phyloP scores from a whole-genome alignment of 2,888 invertebrate genomes.

The Melipona beecheii region DNA sequence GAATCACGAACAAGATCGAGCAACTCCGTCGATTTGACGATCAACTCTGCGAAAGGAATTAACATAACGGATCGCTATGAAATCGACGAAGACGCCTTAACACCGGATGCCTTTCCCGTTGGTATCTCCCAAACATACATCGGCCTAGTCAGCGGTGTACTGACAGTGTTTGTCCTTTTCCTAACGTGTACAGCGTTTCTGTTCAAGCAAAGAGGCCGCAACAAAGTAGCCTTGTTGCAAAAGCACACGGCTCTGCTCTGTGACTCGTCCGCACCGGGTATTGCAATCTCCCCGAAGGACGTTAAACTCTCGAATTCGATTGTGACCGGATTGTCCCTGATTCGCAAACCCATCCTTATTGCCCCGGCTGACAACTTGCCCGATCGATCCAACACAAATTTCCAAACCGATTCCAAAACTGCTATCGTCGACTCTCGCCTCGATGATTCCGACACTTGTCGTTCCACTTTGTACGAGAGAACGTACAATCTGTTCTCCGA shows the following conservation, averaged over 20 bases:
- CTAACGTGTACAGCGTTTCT: conserved; percentile 88
- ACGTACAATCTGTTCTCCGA: conserved; percentile 79
- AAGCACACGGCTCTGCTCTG: conserved; percentile 87
- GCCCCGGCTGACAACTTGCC: neutral
- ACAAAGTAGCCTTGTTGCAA: conserved; percentile 87
- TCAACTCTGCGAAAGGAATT: neutral
- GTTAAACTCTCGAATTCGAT: conserved; percentile 86
- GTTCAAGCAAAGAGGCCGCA: conserved; percentile 88
- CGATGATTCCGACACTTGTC: conserved; percentile 12
- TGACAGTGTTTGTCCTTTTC: conserved; percentile 88
- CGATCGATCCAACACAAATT: neutral
- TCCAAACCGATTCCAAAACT: conserved; percentile 1
- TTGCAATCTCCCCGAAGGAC: conserved; percentile 87
- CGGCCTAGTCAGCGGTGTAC: conserved; percentile 87
- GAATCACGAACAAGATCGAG: conserved; percentile 45
- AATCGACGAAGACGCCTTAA: conserved; percentile 75
- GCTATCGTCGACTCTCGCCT: neutral
- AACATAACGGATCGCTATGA: conserved; percentile 77
- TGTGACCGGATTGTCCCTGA: conserved; percentile 84
- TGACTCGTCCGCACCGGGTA: conserved; percentile 85
- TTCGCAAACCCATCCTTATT: conserved; percentile 39
- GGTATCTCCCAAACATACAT: conserved; percentile 86
- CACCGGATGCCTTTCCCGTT: conserved; percentile 86
- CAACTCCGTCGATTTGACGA: conserved; percentile 2
- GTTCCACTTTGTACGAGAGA: conserved; percentile 78